phyloP scores from a whole-genome alignment of 2,888 invertebrate species.

The Trisateles emortualis region DNA sequence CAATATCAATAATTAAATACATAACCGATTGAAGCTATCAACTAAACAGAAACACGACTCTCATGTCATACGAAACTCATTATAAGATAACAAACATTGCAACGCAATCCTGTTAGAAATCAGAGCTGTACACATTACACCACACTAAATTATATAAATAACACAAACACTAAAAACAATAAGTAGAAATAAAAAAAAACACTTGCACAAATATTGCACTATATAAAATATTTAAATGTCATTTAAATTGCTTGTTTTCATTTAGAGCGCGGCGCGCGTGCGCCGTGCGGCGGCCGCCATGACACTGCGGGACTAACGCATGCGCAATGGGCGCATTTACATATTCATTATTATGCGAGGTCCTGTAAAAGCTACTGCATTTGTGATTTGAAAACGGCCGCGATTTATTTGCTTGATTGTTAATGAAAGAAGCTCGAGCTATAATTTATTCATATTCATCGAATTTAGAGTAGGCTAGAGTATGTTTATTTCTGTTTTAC shows the following conservation, averaged over 20 bases:
- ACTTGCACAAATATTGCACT: slow-evolving; percentile 25
- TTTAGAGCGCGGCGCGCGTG: slow-evolving; percentile 58
- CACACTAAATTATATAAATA: slow-evolving; percentile 13
- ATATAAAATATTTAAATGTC: slow-evolving; percentile 14
- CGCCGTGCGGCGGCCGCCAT: slow-evolving; percentile 79
- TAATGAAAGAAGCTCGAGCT: slow-evolving; percentile 9
- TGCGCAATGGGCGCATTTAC: slow-evolving; percentile 69
- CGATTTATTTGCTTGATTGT: slow-evolving; percentile 15
- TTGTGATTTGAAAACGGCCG: slow-evolving; percentile 15
- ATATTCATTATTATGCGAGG: slow-evolving; percentile 75
- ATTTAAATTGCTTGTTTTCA: slow-evolving; percentile 8
- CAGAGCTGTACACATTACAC: slow-evolving; percentile 50
- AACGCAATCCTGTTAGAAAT: slow-evolving; percentile 62
- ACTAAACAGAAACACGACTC: slow-evolving; percentile 38
- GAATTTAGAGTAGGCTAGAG: neutral
- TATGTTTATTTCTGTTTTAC: neutral
- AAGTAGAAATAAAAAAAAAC: slow-evolving; percentile 36
- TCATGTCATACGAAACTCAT: slow-evolving; percentile 41
- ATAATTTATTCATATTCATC: neutral
- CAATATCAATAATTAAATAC: slow-evolving; percentile 13
- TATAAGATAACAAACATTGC: slow-evolving; percentile 52
- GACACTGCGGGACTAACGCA: slow-evolving; percentile 70
- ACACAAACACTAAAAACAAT: slow-evolving; percentile 14
- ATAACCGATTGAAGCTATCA: slow-evolving; percentile 32
- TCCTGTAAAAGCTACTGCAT: slow-evolving; percentile 57